Conservation (phyloP, 2,797 vertebrate species). For the Gallinago nigripennis region DNA sequence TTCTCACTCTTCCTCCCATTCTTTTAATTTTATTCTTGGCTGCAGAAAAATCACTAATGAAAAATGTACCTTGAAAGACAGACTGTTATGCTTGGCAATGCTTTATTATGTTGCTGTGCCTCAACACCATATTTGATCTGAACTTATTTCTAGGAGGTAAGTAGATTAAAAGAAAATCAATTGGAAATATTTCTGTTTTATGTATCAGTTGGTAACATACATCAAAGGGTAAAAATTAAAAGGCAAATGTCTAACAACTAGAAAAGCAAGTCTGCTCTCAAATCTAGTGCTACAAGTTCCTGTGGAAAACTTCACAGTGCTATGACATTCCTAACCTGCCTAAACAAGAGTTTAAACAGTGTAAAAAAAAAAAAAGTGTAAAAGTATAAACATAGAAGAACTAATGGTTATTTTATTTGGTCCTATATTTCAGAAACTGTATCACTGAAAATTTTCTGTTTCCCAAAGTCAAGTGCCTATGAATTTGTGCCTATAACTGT, state of each 20-base stretch:
- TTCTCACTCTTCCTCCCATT: background rate
- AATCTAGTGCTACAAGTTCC: background rate
- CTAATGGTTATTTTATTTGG: background rate
- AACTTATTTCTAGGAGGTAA: constrained; percentile 8
- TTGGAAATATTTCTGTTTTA: background rate
- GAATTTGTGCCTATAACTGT: background rate
- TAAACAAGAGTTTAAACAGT: background rate
- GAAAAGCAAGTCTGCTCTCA: background rate
- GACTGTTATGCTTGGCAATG: background rate
- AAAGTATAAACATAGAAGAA: background rate
- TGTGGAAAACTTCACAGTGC: background rate
- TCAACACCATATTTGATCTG: background rate
- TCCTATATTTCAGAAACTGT: background rate
- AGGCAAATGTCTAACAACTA: background rate
- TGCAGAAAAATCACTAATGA: background rate
- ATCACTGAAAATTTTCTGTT: background rate
- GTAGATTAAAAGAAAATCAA: constrained; percentile 8
- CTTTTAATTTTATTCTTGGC: constrained; percentile 31
- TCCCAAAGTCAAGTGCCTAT: background rate
- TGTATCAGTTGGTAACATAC: background rate
- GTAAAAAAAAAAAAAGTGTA: too few species aligned
- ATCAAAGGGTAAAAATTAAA: constrained; percentile 11
- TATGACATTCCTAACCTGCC: background rate
- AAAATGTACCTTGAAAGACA: constrained; percentile 30
- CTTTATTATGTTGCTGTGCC: background rate